Percentiles rank a stretch among this genome's conserved stretches.
phyloP scores from a whole-genome alignment of 92 coral and sea anemone genomes.

The Porites lobata region DNA sequence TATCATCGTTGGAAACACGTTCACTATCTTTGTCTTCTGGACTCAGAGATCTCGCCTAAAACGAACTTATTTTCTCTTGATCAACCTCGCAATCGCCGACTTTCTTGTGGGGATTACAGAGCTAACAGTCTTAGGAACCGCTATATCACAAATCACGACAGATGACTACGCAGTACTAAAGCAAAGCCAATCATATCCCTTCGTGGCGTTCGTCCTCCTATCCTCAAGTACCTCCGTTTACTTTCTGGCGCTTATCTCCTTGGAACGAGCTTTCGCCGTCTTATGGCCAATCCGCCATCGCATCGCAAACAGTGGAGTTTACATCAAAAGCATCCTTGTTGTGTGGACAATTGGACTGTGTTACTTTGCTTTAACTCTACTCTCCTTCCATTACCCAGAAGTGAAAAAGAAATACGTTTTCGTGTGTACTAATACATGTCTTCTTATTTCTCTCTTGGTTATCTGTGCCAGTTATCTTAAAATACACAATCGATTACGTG shows the following conservation, averaged over 20 bases:
- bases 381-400: not conserved
- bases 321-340: not conserved
- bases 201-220: not conserved
- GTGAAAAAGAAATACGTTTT: not conserved
- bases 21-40: slow-evolving; percentile 1
- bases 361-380: not conserved
- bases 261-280: slow-evolving; percentile 10
- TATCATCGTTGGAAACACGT: not conserved
- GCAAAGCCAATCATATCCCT: not conserved
- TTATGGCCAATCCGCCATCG: slow-evolving; percentile 18
- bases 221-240: not conserved
- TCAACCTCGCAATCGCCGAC: too few species aligned
- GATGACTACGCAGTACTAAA: too few species aligned
- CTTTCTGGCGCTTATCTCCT: not conserved
- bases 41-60: too few species aligned
- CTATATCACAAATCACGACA: too few species aligned
- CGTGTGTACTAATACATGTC: not conserved
- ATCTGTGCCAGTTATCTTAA: not conserved
- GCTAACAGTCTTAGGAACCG: too few species aligned
- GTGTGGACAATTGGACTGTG: not conserved
- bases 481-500: not conserved
- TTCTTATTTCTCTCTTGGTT: not conserved
- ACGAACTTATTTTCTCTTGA: too few species aligned
- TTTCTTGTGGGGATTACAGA: too few species aligned
- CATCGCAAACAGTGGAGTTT: not conserved